A percentile compares a stretch with the other conserved stretches of the same genome.
Evolutionary conservation across 1,140 invertebrate genomes (phyloP).

Genomic region (Cydia strobilella): DNA sequence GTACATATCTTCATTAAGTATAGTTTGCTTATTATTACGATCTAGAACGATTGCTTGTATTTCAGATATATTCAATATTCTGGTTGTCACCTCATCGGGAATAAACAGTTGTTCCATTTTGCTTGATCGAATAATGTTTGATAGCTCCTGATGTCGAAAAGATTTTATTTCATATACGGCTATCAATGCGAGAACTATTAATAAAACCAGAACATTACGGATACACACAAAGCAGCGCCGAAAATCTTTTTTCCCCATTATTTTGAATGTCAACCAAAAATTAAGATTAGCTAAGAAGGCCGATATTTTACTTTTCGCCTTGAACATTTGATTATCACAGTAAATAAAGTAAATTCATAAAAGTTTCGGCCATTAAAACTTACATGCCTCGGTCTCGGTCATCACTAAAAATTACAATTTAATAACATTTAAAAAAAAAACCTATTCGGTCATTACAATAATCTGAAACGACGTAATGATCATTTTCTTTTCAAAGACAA

Average conservation of each 20-base stretch:
- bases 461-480: too few relatives aligned
- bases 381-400: background rate
- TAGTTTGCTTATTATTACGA: conserved; percentile 45
- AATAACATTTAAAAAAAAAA: background rate
- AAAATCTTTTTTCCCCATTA: conserved; percentile 1
- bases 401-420: background rate
- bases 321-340: background rate
- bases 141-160: background rate
- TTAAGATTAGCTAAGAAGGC: background rate
- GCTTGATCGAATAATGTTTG: background rate
- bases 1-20: conserved; percentile 49
- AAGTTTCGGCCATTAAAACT: background rate
- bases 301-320: background rate
- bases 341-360: background rate
- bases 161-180: background rate
- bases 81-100: background rate
- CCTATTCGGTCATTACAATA: too few relatives aligned
- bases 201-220: background rate
- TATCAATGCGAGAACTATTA: conserved; percentile 3
- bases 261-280: background rate
- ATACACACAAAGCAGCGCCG: background rate
- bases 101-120: conserved; percentile 37
- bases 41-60: conserved; percentile 38
- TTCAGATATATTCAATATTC: conserved; percentile 19
- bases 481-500: too few relatives aligned